These are phyloP conservation scores for Scaptomyza flava DNA, from an alignment of 2,888 invertebrate genomes.

Conservation along the genomic window DNA sequence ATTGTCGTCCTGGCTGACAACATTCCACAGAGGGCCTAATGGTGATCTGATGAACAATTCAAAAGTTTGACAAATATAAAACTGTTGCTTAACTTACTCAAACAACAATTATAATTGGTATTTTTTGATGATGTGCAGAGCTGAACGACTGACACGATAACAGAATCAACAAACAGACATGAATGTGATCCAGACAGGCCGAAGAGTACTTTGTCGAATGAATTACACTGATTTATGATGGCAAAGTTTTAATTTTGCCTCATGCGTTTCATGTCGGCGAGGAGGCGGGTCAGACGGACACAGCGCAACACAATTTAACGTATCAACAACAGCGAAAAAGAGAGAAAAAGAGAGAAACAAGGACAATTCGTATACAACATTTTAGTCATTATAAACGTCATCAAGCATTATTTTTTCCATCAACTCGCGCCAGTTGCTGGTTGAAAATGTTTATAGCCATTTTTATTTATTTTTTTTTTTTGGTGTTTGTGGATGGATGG, in stretches of 20 bases:
- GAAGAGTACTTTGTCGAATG: slow-evolving; percentile 33
- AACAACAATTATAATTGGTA: slow-evolving; percentile 7
- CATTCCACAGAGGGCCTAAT: neutral
- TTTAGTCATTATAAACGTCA: slow-evolving; percentile 76
- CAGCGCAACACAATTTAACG: slow-evolving; percentile 13
- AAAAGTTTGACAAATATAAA: neutral
- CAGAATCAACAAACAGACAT: slow-evolving; percentile 10
- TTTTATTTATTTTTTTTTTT: slow-evolving; percentile 15
- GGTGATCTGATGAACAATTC: neutral
- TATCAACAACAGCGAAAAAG: slow-evolving; percentile 4
- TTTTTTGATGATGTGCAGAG: neutral
- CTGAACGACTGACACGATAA: slow-evolving; percentile 4
- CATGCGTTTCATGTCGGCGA: slow-evolving; percentile 6
- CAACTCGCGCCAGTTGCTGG: slow-evolving; percentile 57
- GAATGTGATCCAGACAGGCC: slow-evolving; percentile 26
- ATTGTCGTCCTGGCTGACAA: neutral
- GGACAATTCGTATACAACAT: slow-evolving; percentile 44
- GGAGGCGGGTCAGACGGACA: neutral
- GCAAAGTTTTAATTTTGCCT: slow-evolving; percentile 39
- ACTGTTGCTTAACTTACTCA: neutral
- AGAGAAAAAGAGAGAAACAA: slow-evolving; percentile 15
- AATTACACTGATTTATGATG: slow-evolving; percentile 55
- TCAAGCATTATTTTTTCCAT: slow-evolving; percentile 72
- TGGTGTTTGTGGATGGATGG: neutral
- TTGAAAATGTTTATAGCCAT: slow-evolving; percentile 62